Percentiles rank a stretch among this genome's conserved stretches.
phyloP scores from a whole-genome alignment of 1,140 invertebrate genomes.

The Tigriopus japonicus region DNA sequence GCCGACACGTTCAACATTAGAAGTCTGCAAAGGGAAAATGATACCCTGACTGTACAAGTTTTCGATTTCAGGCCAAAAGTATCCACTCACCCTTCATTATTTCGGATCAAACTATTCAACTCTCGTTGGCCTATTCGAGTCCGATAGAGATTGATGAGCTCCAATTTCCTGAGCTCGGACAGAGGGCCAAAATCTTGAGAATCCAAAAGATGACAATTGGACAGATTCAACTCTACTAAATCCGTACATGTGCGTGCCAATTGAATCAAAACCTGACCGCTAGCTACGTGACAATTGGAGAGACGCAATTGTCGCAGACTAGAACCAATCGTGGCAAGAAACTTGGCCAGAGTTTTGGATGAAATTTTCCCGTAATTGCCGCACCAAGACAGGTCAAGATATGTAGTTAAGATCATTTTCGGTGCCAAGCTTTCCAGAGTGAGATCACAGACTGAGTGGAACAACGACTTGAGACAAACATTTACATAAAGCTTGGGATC shows the following conservation, averaged over 20 bases:
- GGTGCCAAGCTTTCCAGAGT: not conserved
- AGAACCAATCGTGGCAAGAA: not conserved
- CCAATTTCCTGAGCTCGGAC: not conserved
- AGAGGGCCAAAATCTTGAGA: not conserved
- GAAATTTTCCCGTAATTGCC: not conserved
- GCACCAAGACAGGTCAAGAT: not conserved
- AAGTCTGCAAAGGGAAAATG: too few species aligned
- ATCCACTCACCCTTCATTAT: too few species aligned
- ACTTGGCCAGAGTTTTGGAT: not conserved
- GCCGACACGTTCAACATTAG: not conserved
- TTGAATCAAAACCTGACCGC: not conserved
- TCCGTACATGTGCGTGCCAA: not conserved
- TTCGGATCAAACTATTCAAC: not conserved
- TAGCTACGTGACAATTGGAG: not conserved
- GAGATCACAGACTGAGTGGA: not conserved
- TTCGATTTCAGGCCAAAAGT: too few species aligned
- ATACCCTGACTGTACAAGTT: too few species aligned
- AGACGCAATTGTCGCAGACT: not conserved
- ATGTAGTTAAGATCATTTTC: not conserved
- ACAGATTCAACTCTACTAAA: not conserved
- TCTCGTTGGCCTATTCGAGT: not conserved
- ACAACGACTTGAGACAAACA: not conserved
- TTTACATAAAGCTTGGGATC: not conserved
- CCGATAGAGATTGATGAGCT: not conserved
- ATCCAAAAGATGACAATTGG: not conserved